These are phyloP conservation scores for Periphyllus acericola DNA, from an alignment of 2,888 invertebrate species.

Conservation along the genomic window DNA sequence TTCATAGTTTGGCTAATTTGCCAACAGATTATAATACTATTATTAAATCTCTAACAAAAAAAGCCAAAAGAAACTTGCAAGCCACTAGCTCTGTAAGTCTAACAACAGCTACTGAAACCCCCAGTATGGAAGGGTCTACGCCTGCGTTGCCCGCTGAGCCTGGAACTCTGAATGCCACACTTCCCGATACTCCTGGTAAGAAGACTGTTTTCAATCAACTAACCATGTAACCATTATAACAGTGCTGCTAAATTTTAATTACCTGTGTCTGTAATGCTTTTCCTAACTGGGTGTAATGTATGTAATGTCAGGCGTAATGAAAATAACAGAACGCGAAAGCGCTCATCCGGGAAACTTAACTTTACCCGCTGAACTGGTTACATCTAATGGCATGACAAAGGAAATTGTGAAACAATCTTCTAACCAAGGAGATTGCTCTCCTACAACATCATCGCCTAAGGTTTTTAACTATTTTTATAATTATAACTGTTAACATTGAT, in stretches of 20 bases:
- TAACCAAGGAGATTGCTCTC: slow-evolving; percentile 55
- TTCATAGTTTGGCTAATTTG: slow-evolving; percentile 96
- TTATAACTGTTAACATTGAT: not conserved
- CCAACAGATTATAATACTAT: slow-evolving; percentile 93
- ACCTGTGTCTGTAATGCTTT: slow-evolving; percentile 38
- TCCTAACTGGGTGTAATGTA: slow-evolving; percentile 55
- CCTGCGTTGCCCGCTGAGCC: slow-evolving; percentile 90
- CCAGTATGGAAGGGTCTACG: slow-evolving; percentile 81
- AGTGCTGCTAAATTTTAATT: not conserved
- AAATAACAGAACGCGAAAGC: slow-evolving; percentile 94
- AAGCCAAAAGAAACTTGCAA: slow-evolving; percentile 63
- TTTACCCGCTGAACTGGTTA: slow-evolving; percentile 63
- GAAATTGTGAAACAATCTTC: slow-evolving; percentile 45
- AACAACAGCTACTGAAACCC: slow-evolving; percentile 69
- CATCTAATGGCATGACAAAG: slow-evolving; percentile 54
- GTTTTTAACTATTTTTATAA: slow-evolving; percentile 30
- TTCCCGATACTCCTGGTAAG: slow-evolving; percentile 88
- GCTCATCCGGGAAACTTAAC: slow-evolving; percentile 73
- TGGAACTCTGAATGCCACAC: slow-evolving; percentile 88
- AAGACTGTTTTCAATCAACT: slow-evolving; percentile 7
- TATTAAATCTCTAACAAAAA: slow-evolving; percentile 75
- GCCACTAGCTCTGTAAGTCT: slow-evolving; percentile 24
- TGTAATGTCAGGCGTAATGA: slow-evolving; percentile 75
- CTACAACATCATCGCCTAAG: slow-evolving; percentile 51
- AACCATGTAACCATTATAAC: slow-evolving; percentile 1